Evolutionary conservation across 1,140 invertebrate genomes (phyloP), one percentile per base, ranked within the genome.

Genomic region (Sycophila sp.): DNA sequence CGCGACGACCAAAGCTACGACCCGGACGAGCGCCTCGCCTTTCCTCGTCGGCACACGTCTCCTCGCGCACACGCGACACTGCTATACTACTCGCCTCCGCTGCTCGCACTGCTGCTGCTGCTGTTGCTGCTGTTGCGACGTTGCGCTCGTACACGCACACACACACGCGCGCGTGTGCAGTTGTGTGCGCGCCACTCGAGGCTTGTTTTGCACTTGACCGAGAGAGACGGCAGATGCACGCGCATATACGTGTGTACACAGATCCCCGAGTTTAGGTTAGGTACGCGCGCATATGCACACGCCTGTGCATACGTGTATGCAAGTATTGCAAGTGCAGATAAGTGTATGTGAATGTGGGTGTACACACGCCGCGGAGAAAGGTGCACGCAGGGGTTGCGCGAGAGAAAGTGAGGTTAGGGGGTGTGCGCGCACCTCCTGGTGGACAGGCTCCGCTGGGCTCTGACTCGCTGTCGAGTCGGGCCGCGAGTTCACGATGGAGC

Each of bases 401-500:
- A 47, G 17, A 63, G 60, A 64, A 49, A 64, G 45, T 51, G 40
- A 51, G 60, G 60, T 64, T 64, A 64, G 32, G 60, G 60, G 11
- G 7, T n/a, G 26, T 15, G 19, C 1, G 30, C 17, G 8, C 5
- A 28, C n/a, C 30, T 28, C 24, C 6, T 30, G 5, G 15, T 28
- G 24, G 24, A 28, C 40, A 7, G 4, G 8, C 4, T 7, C 6
- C 40, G 4, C 7, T 4, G n/a, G 40, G 15, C 40, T 45, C 4
- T 4, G 7, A 7, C 15, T 45, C 40, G 40, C n/a, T n/a, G 8
- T n/a, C 15, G 40, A 10, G 15, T n/a, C 40, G 4, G 8, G 40
- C 4, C 7, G 15, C 7, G n/a, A 45, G 40, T 45, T 7, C 1
- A 34, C 17, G 15, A 51, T 7, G 6, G 11, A 11, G 11, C 38